phyloP scores from a whole-genome alignment of 2,888 invertebrate genomes.

The Cremastobaeus sp. region DNA sequence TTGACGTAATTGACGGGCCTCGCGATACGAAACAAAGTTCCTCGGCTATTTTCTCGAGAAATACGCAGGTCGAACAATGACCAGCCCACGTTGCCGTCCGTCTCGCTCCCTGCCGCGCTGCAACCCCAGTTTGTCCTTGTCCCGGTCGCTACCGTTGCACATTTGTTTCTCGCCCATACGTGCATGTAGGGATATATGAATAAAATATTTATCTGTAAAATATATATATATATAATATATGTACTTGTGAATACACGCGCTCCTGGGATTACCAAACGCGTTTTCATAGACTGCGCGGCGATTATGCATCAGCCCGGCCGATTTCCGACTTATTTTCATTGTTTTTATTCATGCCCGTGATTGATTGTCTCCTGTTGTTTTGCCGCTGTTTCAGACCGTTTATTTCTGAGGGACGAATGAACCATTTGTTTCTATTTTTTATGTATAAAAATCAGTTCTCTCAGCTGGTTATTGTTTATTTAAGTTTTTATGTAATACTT shows the following conservation, averaged over 20 bases:
- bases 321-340: conserved; percentile 27
- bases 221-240: conserved; percentile 29
- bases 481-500: too few species aligned
- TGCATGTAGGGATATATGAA: conserved; percentile 30
- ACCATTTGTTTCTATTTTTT: background rate
- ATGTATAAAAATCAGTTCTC: too few species aligned
- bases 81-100: conserved; percentile 30
- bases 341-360: conserved; percentile 21
- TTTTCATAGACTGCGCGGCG: conserved; percentile 41
- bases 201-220: conserved; percentile 35
- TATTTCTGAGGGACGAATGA: background rate
- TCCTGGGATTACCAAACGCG: conserved; percentile 35
- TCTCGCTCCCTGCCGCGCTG: background rate
- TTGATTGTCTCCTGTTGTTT: conserved; percentile 15
- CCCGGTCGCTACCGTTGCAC: conserved; percentile 13
- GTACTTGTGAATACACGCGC: too few species aligned
- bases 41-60: conserved; percentile 5
- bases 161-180: conserved; percentile 2
- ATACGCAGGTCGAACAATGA: conserved; percentile 32
- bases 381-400: background rate
- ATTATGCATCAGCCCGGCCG: conserved; percentile 29
- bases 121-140: background rate
- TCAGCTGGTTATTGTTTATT: too few species aligned
- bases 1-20: background rate
- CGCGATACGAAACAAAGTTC: too few species aligned